phyloP scores from a whole-genome alignment of 2,797 vertebrate species.

The Chanos chanos region DNA sequence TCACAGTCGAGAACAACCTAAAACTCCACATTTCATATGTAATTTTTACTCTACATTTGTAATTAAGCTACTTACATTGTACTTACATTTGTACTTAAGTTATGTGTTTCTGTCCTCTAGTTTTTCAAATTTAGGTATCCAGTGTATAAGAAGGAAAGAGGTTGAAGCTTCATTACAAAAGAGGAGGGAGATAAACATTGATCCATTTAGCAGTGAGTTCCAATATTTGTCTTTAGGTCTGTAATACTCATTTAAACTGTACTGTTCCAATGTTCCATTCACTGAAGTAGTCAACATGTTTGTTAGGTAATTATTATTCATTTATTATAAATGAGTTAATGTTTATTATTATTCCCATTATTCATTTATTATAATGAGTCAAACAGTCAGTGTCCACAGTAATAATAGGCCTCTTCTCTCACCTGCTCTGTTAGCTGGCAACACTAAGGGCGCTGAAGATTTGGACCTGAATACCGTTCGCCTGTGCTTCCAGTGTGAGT shows the following conservation, averaged over 20 bases:
- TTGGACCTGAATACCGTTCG: constrained; percentile 95
- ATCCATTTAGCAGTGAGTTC: constrained; percentile 89
- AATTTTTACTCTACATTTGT: no score
- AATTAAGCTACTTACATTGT: not conserved
- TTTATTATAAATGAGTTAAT: not conserved
- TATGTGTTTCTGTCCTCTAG: constrained; percentile 54
- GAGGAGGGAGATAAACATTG: constrained; percentile 84
- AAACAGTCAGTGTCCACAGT: no score
- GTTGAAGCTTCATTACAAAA: constrained; percentile 81
- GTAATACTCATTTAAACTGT: not conserved
- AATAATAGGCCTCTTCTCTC: no score
- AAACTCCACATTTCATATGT: no score
- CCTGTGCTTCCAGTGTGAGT: constrained; percentile 89
- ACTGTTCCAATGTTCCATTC: not conserved
- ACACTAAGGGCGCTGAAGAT: constrained; percentile 90
- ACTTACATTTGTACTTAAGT: not conserved
- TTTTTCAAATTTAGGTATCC: constrained; percentile 91
- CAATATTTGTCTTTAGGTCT: not conserved
- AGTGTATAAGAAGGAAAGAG: constrained; percentile 91
- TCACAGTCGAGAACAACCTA: not conserved
- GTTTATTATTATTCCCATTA: not conserved
- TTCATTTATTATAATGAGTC: no score
- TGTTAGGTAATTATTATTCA: not conserved
- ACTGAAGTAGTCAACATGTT: not conserved
- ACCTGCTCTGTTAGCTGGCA: constrained; percentile 69